Base-by-base conservation (phyloP, 2,113 vertebrate species). In the Calidris pugnax region DNA sequence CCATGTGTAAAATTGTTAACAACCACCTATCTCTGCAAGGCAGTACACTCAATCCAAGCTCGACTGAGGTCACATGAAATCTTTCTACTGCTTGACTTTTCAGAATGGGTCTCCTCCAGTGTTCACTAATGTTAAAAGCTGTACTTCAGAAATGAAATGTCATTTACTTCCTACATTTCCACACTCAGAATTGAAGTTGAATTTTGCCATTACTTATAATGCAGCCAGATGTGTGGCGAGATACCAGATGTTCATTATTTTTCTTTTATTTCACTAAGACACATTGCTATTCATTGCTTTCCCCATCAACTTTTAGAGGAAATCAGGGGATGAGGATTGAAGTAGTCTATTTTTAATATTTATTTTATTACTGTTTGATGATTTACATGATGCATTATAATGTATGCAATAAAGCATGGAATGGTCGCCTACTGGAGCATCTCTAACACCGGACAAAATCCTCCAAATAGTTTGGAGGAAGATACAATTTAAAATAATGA, bases 371-470 rank as follows among this genome's bases (percentile, higher is more conserved):
- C 75, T 69, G 59, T 32, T 90, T 73, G 93, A 96, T 96, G 94
- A 87, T 82, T 89, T 89, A 89, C 67, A 89, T 71, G 95, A 94
- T 89, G 94, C 74, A 92, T 91, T 88, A 92, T 41, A 96, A 92
- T 92, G 95, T 85, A 92, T 91, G 94, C 94, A 95, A 57, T 95
- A 94, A 95, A 95, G 96, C 95, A 82, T 96, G 92, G 92, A 96
- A 97, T 97, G 95, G 88, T 90, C 3, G 84, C 96, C 83, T 95
- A 93, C 48, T 78, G 86, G 85, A 96, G 93, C 94, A 92, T 26
- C 87, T 95, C 19, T 26, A 81, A 79, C 47, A 76, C 82, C 21
- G 20, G 62, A 86, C 59, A 90, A 95, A 94, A 71, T 35, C 87
- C 77, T 85, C 84, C 87, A 55, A 85, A 50, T 12, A 76, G 15